phyloP scores from a whole-genome alignment of 2,888 invertebrate genomes.

The Xylocampa areola region DNA sequence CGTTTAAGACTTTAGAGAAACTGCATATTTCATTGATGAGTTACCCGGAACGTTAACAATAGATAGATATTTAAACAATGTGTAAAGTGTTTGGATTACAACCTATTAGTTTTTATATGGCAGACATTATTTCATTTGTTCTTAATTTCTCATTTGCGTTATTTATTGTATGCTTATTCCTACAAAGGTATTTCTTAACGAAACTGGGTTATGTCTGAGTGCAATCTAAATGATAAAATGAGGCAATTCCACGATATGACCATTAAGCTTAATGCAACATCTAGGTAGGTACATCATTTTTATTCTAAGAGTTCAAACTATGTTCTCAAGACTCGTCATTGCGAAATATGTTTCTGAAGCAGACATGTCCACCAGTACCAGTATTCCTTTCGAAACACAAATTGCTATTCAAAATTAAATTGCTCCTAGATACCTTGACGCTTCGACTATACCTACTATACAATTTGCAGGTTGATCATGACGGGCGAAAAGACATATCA shows the following conservation, averaged over 20 bases:
- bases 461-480: constrained; percentile 34
- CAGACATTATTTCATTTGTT: constrained; percentile 22
- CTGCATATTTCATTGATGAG: constrained; percentile 62
- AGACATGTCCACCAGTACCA: constrained; percentile 15
- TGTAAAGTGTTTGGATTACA: constrained; percentile 26
- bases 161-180: constrained; percentile 11
- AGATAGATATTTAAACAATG: constrained; percentile 50
- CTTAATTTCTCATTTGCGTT: constrained; percentile 6
- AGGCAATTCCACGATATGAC: constrained; percentile 34
- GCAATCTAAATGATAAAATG: constrained; percentile 42
- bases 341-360: constrained; percentile 42
- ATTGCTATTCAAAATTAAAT: constrained; percentile 52
- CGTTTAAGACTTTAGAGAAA: constrained; percentile 73
- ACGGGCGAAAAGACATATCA: constrained; percentile 71
- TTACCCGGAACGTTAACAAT: constrained; percentile 63
- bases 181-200: constrained; percentile 24
- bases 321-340: constrained; percentile 50
- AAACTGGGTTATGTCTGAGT: constrained; percentile 20
- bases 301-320: constrained; percentile 36
- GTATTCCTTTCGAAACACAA: constrained; percentile 51
- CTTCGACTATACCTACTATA: constrained; percentile 28
- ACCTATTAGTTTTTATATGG: constrained; percentile 13
- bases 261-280: constrained; percentile 44
- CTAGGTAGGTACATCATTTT: constrained; percentile 26
- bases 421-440: constrained; percentile 23